Evolutionary conservation across 2,888 invertebrate species (phyloP).

Genomic region (Phania funesta): DNA sequence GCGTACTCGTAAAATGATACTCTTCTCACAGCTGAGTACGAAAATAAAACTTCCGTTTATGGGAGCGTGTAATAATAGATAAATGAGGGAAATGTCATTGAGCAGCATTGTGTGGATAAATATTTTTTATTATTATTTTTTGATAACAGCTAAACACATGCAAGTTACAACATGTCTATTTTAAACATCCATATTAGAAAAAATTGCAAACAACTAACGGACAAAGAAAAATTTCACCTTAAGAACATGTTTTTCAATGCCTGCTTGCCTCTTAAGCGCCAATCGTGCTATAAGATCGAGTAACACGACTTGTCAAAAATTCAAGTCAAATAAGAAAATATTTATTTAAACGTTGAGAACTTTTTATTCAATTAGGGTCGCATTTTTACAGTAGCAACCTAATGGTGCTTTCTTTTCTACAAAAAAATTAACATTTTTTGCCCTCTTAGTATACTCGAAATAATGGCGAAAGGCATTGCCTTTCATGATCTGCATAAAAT

Average conservation of each 20-base stretch:
- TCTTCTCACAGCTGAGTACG: not conserved
- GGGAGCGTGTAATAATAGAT: slow-evolving; percentile 23
- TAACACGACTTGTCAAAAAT: too few species aligned
- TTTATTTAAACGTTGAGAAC: too few species aligned
- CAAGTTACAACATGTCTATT: not conserved
- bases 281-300: too few species aligned
- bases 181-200: not conserved
- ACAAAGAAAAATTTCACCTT: not conserved
- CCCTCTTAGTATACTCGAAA: too few species aligned
- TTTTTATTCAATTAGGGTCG: too few species aligned
- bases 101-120: slow-evolving; percentile 1
- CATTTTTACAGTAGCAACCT: too few species aligned
- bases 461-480: too few species aligned
- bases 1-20: not conserved
- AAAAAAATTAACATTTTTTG: too few species aligned
- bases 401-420: too few species aligned
- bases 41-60: not conserved
- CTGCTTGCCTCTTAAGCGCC: too few species aligned
- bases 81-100: slow-evolving; percentile 35
- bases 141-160: not conserved
- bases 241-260: not conserved
- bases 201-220: not conserved
- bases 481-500: too few species aligned
- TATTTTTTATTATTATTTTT: not conserved
- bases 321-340: too few species aligned